phyloP scores from a whole-genome alignment of 2,113 vertebrate genomes.

The Lanius ludovicianus region DNA sequence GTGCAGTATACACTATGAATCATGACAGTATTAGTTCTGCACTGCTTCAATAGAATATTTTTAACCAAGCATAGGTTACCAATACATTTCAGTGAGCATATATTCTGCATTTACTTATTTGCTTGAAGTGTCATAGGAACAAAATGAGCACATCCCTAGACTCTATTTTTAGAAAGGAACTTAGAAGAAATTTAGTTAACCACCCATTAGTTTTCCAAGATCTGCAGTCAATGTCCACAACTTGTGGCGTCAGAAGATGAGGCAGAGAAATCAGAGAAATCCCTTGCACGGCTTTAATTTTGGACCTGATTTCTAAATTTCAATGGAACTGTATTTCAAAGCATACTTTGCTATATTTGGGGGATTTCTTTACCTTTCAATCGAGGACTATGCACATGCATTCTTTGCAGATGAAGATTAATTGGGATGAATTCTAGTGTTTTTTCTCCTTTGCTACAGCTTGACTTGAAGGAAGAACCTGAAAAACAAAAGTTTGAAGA shows the following conservation, averaged over 20 bases:
- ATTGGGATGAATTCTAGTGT: conserved; percentile 95
- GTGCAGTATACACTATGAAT: conserved; percentile 24
- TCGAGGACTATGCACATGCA: conserved; percentile 90
- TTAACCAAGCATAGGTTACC: neutral
- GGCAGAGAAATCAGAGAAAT: neutral
- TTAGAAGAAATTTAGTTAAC: neutral
- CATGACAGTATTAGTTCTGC: conserved; percentile 11
- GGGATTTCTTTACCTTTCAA: conserved; percentile 83
- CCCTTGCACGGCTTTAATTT: neutral
- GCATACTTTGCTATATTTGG: neutral
- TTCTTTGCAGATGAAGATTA: conserved; percentile 95
- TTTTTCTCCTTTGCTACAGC: conserved; percentile 96
- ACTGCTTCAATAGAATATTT: neutral
- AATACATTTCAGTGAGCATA: neutral
- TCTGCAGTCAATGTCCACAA: neutral
- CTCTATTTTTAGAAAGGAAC: neutral
- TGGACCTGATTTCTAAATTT: neutral
- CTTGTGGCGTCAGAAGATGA: neutral
- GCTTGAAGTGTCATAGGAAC: neutral
- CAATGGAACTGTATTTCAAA: neutral
- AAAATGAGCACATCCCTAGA: neutral
- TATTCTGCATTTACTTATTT: neutral
- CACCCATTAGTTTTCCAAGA: neutral
- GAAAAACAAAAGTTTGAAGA: conserved; percentile 43
- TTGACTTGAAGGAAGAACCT: conserved; percentile 96